Conservation (phyloP, 1,140 invertebrate genomes). For the Ditylenchus dipsaci region DNA sequence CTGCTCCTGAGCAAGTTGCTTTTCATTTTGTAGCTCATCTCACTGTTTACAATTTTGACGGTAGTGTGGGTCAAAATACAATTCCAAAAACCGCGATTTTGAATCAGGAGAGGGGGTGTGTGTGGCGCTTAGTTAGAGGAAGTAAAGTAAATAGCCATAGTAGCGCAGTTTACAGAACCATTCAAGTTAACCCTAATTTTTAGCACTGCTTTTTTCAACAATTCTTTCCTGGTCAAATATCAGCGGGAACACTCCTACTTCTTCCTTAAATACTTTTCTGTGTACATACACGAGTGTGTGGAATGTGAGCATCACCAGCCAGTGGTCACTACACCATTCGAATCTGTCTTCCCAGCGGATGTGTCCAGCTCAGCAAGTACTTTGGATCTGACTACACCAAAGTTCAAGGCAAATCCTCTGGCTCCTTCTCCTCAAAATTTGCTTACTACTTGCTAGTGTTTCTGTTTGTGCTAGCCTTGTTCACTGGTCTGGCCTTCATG, state of each 20-base stretch:
- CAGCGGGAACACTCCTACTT: conserved; percentile 38
- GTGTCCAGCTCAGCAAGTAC: conserved; percentile 15
- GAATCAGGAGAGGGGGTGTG: no score
- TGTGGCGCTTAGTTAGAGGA: conserved; percentile 23
- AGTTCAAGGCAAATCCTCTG: neutral
- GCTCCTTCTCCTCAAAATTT: neutral
- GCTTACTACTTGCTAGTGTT: conserved; percentile 6
- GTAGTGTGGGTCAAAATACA: no score
- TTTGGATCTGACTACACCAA: conserved; percentile 3
- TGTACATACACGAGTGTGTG: conserved; percentile 34
- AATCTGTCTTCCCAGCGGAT: conserved; percentile 14
- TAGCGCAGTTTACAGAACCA: no score
- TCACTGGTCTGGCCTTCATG: conserved; percentile 18
- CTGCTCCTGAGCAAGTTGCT: no score
- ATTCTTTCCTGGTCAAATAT: conserved; percentile 31
- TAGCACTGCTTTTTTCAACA: conserved; percentile 32
- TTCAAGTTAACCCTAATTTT: conserved; percentile 2
- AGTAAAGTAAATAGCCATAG: no score
- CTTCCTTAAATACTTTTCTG: conserved; percentile 41
- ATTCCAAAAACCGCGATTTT: no score
- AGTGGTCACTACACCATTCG: conserved; percentile 3
- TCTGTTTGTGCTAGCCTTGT: conserved; percentile 10
- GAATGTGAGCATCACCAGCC: conserved; percentile 18
- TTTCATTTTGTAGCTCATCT: no score
- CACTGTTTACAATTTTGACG: no score